Base-by-base conservation (phyloP, 2,797 vertebrate species). In the Martes flavigula region DNA sequence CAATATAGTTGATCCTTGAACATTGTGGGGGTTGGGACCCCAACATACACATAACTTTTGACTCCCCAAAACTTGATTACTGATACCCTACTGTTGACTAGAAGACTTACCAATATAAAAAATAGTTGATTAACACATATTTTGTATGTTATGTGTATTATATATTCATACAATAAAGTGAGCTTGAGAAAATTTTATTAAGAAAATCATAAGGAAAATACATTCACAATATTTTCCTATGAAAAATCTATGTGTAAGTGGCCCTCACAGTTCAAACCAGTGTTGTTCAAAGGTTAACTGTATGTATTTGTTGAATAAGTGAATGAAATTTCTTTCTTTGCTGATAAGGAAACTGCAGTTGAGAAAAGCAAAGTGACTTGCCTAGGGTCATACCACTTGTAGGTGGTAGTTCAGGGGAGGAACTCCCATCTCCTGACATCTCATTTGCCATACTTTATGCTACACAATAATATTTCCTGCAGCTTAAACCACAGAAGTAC, bases 401-500 rank as follows among this genome's bases (percentile, higher is more conserved):
- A n/a, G 3, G 6, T 51, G 30, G 56, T 58, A 43, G 8, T 70
- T 73, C 27, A 86, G 78, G 10, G 77, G n/a, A 93, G 68, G 82
- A 94, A 92, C 7, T 11, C 32, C 32, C 2, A 7, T 87, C 79
- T 92, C 73, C 87, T 89, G 70, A 77, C 9, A 6, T 91, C 83
- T 94, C 89, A 94, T 95, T 94, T 97, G 82, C 56, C 70, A 35
- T 17, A 64, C 58, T 89, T 91, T 66, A 32, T 68, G 66, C 68
- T 83, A 32, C 40, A 51, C 30, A 62, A 54, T 84, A 95, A 66
- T 93, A 95, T 93, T 95, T 93, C 85, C 90, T 97, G 72, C 17
- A 95, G 73, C 66, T 96, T 96, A 94, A 94, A 92, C 66, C 85
- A 92, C 85, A 95, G 88, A 96, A 93, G 43, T 90, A 91, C 87